A percentile compares a stretch with the other conserved stretches of the same genome.
Conservation (phyloP, 2,888 invertebrate genomes). For the Morpho achilles region DNA sequence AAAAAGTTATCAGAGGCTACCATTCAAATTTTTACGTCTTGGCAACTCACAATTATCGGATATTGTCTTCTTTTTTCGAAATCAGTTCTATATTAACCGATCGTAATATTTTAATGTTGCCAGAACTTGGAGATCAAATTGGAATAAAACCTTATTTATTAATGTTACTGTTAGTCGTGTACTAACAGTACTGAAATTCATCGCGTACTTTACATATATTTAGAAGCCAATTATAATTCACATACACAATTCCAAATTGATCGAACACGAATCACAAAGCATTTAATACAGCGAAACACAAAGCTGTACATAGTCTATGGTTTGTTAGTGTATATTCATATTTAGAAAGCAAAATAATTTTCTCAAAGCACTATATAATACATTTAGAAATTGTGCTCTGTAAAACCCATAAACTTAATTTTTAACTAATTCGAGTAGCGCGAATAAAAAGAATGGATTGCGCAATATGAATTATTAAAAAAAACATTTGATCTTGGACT, state of each 20-base stretch:
- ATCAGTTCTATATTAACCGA: conserved; percentile 3
- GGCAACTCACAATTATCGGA: conserved; percentile 12
- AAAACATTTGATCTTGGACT: too few relatives aligned
- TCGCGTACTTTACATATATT: conserved; percentile 14
- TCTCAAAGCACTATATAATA: conserved; percentile 15
- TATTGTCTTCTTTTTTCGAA: neutral
- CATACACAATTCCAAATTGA: conserved; percentile 75
- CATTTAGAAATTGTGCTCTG: conserved; percentile 18
- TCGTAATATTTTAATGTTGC: conserved; percentile 48
- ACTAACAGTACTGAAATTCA: neutral
- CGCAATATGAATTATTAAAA: neutral
- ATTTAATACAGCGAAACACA: conserved; percentile 57
- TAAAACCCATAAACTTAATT: neutral
- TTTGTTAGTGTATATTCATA: conserved; percentile 75
- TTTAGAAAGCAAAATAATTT: conserved; percentile 29
- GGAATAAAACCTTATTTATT: conserved; percentile 45
- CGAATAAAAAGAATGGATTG: conserved; percentile 4
- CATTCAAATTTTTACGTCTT: neutral
- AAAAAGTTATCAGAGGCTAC: neutral
- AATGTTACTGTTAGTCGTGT: conserved; percentile 18
- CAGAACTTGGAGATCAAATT: conserved; percentile 70
- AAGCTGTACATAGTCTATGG: conserved; percentile 63
- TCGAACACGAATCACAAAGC: conserved; percentile 62
- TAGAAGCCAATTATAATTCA: conserved; percentile 65
- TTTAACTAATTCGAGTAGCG: neutral